These are phyloP conservation scores for Netelia inedita DNA, from an alignment of 2,888 invertebrate genomes.

Conservation along the genomic window DNA sequence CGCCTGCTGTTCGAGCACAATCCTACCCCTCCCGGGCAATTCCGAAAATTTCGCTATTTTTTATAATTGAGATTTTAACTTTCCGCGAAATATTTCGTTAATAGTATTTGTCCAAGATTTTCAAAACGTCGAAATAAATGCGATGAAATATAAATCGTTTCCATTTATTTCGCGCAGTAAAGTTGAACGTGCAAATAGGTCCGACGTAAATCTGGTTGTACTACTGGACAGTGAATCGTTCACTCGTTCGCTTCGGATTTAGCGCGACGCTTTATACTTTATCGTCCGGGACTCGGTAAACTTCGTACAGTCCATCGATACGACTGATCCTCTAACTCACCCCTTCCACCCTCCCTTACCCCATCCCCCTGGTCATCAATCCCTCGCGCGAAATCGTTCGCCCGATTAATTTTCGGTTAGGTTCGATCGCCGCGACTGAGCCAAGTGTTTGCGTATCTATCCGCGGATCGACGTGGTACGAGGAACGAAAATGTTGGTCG, in stretches of 20 bases:
- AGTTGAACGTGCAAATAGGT: slow-evolving; percentile 41
- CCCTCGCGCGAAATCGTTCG: slow-evolving; percentile 46
- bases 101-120: neutral
- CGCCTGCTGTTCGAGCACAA: neutral
- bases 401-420: slow-evolving; percentile 63
- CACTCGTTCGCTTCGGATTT: slow-evolving; percentile 22
- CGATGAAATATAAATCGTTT: neutral
- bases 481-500: slow-evolving; percentile 51
- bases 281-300: neutral
- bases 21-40: too few relatives aligned
- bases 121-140: neutral
- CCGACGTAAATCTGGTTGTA: slow-evolving; percentile 26
- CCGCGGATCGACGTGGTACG: slow-evolving; percentile 4
- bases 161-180: neutral
- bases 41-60: neutral
- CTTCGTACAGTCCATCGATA: neutral
- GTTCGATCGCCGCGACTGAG: slow-evolving; percentile 41
- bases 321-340: slow-evolving; percentile 20
- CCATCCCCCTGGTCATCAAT: neutral
- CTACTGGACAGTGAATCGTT: slow-evolving; percentile 32
- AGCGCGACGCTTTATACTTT: slow-evolving; percentile 32
- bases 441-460: neutral
- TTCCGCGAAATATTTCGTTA: too few relatives aligned
- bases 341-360: slow-evolving; percentile 1
- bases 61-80: neutral